These are phyloP conservation scores for Lasiommata megera DNA, from an alignment of 2,888 invertebrate genomes.

Conservation along the genomic window DNA sequence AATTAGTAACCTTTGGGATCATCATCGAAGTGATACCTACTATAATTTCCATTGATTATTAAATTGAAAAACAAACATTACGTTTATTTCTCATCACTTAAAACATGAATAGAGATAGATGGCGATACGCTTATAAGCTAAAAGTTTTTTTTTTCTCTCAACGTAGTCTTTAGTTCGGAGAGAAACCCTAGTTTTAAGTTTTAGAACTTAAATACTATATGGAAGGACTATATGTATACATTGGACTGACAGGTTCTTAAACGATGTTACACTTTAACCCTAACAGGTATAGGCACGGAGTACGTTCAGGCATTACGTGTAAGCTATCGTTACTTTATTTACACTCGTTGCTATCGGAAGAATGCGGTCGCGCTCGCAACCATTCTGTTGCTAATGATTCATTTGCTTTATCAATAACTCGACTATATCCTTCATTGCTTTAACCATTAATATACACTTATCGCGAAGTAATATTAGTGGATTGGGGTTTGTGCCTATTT, in stretches of 20 bases:
- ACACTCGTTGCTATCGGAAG: slow-evolving; percentile 58
- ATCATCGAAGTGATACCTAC: no score
- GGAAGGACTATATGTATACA: background rate
- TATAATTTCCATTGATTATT: no score
- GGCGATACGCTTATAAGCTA: no score
- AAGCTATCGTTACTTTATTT: slow-evolving; percentile 36
- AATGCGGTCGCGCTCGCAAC: slow-evolving; percentile 66
- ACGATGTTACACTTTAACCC: background rate
- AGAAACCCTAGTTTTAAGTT: no score
- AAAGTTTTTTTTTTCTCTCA: no score
- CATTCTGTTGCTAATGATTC: slow-evolving; percentile 66
- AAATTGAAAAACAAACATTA: no score
- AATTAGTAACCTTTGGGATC: no score
- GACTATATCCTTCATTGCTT: slow-evolving; percentile 27
- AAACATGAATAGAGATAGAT: no score
- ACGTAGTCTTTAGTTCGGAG: no score
- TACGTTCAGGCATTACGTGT: slow-evolving; percentile 22
- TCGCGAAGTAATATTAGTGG: background rate
- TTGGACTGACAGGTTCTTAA: background rate
- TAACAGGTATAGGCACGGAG: background rate
- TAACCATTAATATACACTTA: slow-evolving; percentile 12
- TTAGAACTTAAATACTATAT: no score
- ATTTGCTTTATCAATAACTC: slow-evolving; percentile 64
- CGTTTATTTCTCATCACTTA: no score
- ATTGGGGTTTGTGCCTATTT: background rate